These are phyloP conservation scores for Drosophila tripunctata DNA, from an alignment of 2,888 invertebrate species.

Conservation along the genomic window DNA sequence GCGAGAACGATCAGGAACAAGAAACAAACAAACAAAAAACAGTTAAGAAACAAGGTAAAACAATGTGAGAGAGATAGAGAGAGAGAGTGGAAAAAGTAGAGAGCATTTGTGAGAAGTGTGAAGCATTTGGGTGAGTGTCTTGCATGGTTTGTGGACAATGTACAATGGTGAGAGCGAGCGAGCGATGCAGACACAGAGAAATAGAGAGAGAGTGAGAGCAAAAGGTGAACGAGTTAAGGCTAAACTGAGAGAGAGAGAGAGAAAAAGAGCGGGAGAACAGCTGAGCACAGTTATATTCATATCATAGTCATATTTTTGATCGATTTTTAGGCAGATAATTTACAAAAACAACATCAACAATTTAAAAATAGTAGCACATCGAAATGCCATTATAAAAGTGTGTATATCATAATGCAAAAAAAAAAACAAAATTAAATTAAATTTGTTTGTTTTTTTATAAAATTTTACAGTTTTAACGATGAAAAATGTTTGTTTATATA, in stretches of 20 bases:
- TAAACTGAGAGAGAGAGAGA: conserved; percentile 27
- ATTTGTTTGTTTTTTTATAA: background rate
- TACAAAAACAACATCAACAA: conserved; percentile 81
- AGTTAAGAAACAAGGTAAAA: background rate
- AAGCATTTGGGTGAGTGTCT: conserved; percentile 1
- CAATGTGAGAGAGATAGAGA: conserved; percentile 2
- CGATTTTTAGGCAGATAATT: conserved; percentile 79
- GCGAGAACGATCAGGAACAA: conserved; percentile 26
- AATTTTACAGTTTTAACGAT: background rate
- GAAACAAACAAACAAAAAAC: too few species aligned
- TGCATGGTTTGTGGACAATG: conserved; percentile 16
- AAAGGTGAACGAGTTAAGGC: conserved; percentile 15
- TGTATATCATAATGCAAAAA: conserved; percentile 37
- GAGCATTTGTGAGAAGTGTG: conserved; percentile 9
- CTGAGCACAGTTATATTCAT: conserved; percentile 13
- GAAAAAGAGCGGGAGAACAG: background rate
- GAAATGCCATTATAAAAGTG: conserved; percentile 60
- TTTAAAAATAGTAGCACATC: conserved; percentile 52
- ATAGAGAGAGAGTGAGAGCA: conserved; percentile 11
- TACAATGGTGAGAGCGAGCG: conserved; percentile 21
- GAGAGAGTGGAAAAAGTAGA: conserved; percentile 13
- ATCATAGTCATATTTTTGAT: conserved; percentile 19
- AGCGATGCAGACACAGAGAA: background rate
- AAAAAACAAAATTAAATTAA: conserved; percentile 10
- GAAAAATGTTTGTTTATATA: conserved; percentile 13